These are phyloP conservation scores for Oligia fasciuncula DNA, from an alignment of 2,888 invertebrate species.

Conservation along the genomic window DNA sequence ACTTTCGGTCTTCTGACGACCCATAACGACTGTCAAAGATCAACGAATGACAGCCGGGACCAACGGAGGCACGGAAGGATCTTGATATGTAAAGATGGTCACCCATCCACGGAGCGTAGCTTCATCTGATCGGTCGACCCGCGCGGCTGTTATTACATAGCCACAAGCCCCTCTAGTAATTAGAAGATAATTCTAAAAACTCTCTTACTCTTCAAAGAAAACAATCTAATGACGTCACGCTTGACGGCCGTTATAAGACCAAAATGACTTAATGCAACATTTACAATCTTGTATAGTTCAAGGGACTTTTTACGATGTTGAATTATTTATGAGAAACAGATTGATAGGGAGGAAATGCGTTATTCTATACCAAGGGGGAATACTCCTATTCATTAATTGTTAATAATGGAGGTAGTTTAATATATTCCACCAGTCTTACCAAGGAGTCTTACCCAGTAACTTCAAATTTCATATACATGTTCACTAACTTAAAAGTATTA, in stretches of 20 bases:
- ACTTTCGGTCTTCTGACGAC: no score
- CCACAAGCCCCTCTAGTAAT: neutral
- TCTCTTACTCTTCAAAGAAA: slow-evolving; percentile 18
- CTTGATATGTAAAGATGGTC: no score
- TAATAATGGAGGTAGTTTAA: slow-evolving; percentile 10
- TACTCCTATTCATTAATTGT: neutral
- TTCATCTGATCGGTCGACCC: no score
- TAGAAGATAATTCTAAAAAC: neutral
- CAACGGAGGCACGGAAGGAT: no score
- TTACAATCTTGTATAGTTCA: neutral
- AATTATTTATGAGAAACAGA: slow-evolving; percentile 32
- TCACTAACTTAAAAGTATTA: no score
- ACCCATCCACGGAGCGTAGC: no score
- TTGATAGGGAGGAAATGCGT: slow-evolving; percentile 7
- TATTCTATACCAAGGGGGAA: neutral
- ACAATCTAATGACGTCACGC: slow-evolving; percentile 20
- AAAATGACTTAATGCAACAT: slow-evolving; percentile 12
- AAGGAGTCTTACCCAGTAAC: no score
- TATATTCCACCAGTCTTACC: slow-evolving; percentile 3
- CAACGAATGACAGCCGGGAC: no score
- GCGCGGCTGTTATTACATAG: no score
- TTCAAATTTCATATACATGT: no score
- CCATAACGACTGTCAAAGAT: no score
- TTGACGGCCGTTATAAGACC: neutral
- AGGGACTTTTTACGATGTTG: slow-evolving; percentile 3